phyloP scores from a whole-genome alignment of 2,113 vertebrate species.

The Chunga burmeisteri region DNA sequence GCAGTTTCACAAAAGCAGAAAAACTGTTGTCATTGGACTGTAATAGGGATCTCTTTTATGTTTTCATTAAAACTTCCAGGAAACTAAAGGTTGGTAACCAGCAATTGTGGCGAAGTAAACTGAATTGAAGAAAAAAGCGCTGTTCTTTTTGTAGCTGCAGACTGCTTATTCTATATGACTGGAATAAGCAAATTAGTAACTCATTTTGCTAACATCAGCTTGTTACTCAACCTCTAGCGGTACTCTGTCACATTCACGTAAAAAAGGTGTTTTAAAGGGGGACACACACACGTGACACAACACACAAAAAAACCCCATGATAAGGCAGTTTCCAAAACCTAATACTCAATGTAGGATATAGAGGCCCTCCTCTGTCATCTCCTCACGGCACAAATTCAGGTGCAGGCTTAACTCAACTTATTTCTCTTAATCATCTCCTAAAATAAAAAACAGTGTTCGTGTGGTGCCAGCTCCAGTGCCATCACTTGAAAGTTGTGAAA shows the following conservation, averaged over 20 bases:
- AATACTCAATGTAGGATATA: neutral
- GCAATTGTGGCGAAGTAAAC: neutral
- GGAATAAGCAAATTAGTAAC: neutral
- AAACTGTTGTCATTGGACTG: constrained; percentile 8
- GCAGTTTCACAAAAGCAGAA: constrained; percentile 3
- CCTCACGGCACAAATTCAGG: neutral
- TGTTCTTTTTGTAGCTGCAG: neutral
- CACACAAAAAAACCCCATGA: neutral
- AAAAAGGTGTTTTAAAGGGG: neutral
- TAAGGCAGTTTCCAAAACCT: neutral
- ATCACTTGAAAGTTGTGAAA: neutral
- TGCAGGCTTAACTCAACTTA: neutral
- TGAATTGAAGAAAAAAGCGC: neutral
- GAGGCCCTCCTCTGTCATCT: neutral
- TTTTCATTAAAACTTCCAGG: neutral
- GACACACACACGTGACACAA: too few relatives aligned
- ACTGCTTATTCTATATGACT: neutral
- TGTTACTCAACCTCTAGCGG: neutral
- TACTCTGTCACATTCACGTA: neutral
- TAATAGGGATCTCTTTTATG: neutral
- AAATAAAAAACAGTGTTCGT: neutral
- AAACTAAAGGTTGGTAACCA: neutral
- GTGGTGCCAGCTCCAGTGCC: neutral
- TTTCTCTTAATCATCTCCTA: neutral
- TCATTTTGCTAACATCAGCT: neutral